These are phyloP conservation scores for Microcebus jonahi DNA, from an alignment of 2,113 vertebrate genomes.

Conservation along the genomic window DNA sequence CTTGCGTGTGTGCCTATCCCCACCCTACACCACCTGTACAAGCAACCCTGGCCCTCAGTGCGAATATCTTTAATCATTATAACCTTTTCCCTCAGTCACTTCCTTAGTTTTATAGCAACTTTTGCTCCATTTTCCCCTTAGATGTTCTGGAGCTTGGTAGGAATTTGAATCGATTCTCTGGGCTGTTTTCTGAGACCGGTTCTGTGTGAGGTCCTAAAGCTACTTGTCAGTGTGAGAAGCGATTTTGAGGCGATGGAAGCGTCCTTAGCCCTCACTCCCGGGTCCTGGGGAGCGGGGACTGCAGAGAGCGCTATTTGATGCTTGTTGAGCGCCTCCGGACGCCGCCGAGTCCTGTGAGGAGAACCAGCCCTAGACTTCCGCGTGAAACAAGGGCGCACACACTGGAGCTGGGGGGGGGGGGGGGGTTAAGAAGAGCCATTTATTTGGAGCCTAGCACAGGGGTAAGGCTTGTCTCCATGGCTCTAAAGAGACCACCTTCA, in stretches of 20 bases:
- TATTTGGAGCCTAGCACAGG: not conserved
- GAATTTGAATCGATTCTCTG: not conserved
- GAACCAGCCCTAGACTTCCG: not conserved
- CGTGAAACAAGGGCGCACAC: constrained; percentile 24
- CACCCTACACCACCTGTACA: constrained; percentile 59
- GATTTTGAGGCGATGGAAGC: not conserved
- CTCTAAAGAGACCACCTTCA: constrained; percentile 27
- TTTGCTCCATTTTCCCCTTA: not conserved
- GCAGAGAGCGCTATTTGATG: not conserved
- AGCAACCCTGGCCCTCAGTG: constrained; percentile 33
- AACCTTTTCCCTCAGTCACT: constrained; percentile 36
- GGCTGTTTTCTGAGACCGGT: not conserved
- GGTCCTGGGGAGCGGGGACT: fast-evolving
- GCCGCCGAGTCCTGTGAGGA: not conserved
- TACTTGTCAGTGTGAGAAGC: not conserved
- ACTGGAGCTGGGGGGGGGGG: constrained; percentile 2
- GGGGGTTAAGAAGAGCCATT: not conserved
- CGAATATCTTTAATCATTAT: constrained; percentile 44
- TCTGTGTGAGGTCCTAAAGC: not conserved
- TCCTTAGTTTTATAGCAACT: constrained; percentile 29
- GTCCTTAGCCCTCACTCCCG: not conserved
- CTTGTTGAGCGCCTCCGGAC: constrained; percentile 3
- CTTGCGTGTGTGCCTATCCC: not conserved
- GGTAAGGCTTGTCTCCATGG: not conserved
- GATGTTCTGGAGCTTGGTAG: constrained; percentile 2